Evolutionary conservation across 1,140 invertebrate species (phyloP).

Genomic region (Brachionus plicatilis): DNA sequence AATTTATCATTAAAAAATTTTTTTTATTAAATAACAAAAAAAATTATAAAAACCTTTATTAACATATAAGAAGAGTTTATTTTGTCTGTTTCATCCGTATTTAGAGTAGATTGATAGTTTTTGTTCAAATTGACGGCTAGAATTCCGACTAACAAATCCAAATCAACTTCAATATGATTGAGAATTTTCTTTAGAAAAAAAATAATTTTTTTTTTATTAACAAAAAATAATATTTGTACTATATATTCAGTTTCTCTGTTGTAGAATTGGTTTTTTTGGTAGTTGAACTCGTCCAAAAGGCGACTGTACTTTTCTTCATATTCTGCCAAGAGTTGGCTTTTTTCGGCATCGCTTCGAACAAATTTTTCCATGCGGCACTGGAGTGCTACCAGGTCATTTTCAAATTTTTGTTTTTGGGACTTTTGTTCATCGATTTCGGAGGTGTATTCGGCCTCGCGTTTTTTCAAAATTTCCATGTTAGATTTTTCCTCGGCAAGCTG

Average conservation of each 20-base stretch:
- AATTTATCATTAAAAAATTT: background rate
- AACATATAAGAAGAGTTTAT: background rate
- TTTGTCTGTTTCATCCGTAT: slow-evolving; percentile 24
- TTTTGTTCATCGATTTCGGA: slow-evolving; percentile 4
- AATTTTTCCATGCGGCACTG: background rate
- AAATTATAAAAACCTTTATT: slow-evolving; percentile 13
- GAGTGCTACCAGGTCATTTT: background rate
- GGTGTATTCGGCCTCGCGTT: background rate
- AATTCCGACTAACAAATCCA: slow-evolving; percentile 1
- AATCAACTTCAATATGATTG: slow-evolving; percentile 12
- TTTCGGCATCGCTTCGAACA: background rate
- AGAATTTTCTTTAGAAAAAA: slow-evolving; percentile 31
- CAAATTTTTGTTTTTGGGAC: background rate
- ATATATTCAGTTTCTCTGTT: slow-evolving; percentile 39
- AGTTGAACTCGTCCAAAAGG: background rate
- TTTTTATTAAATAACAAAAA: background rate
- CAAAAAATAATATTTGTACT: background rate
- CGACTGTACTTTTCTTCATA: slow-evolving; percentile 33
- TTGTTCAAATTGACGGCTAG: slow-evolving; percentile 7
- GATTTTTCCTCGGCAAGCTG: slow-evolving; percentile 23
- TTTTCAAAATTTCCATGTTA: slow-evolving; percentile 31
- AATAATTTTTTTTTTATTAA: background rate
- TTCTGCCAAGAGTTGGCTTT: background rate
- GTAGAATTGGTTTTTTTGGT: slow-evolving; percentile 29
- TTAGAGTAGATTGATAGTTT: slow-evolving; percentile 5